Evolutionary conservation across 2,113 vertebrate species (phyloP).

Genomic region (Athene noctua): DNA sequence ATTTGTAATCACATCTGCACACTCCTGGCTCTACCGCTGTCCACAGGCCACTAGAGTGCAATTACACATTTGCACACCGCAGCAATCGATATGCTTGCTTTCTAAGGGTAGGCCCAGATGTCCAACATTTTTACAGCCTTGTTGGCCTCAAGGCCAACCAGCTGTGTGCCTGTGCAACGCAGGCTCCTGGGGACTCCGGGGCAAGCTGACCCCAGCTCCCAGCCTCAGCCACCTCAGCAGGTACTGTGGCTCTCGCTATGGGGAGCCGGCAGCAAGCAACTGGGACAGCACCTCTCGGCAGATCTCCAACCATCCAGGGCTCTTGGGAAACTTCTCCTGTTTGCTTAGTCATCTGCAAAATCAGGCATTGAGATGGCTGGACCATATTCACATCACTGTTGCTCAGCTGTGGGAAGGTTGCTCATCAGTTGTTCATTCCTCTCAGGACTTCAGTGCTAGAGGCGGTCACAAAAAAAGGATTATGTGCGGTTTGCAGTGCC

Average conservation of each 20-base stretch:
- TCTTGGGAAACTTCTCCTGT: not conserved
- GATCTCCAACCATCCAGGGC: not conserved
- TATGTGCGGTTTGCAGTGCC: not conserved
- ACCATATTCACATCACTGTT: not conserved
- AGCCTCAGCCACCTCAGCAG: not conserved
- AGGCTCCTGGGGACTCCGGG: accelerated
- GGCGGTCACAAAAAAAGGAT: not conserved
- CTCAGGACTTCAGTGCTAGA: not conserved
- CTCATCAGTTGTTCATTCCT: not conserved
- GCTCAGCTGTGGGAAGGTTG: not conserved
- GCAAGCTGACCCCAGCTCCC: not conserved
- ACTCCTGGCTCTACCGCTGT: not conserved
- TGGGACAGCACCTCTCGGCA: not conserved
- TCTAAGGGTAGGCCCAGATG: not conserved
- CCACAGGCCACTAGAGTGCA: not conserved
- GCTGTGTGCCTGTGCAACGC: not conserved
- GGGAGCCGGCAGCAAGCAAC: not conserved
- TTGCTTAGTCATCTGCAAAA: not conserved
- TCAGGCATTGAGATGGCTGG: not conserved
- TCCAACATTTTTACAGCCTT: not conserved
- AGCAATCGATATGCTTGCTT: accelerated
- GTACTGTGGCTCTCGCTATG: not conserved
- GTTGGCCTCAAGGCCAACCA: not conserved
- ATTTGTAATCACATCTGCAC: not conserved
- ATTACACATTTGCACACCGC: not conserved